Conservation (phyloP, 2,888 invertebrate species). For the Troides aeacus region DNA sequence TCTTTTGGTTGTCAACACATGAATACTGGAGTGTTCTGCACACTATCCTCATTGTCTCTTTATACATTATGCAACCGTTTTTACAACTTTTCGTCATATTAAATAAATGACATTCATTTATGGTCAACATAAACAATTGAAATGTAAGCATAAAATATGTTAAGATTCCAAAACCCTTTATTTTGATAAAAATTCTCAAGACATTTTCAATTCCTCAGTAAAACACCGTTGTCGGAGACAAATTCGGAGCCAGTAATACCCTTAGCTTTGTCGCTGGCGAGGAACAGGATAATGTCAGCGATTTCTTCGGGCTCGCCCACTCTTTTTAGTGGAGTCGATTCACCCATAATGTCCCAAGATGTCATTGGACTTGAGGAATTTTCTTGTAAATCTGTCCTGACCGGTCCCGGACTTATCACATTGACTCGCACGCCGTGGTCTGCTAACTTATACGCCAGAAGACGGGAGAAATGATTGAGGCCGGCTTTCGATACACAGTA, state of each 20-base stretch:
- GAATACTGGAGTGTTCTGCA: too few species aligned
- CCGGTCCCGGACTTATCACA: slow-evolving; percentile 39
- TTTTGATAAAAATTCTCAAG: too few species aligned
- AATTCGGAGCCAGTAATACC: slow-evolving; percentile 44
- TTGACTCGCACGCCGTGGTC: slow-evolving; percentile 82
- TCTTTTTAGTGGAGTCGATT: slow-evolving; percentile 39
- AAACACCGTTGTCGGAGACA: slow-evolving; percentile 41
- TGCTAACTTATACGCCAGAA: slow-evolving; percentile 83
- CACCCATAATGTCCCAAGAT: slow-evolving; percentile 66
- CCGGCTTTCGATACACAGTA: slow-evolving; percentile 87
- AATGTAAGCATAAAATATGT: too few species aligned
- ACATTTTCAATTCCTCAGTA: background rate
- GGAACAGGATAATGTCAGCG: slow-evolving; percentile 41
- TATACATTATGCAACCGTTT: too few species aligned
- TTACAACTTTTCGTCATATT: too few species aligned
- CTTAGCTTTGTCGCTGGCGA: slow-evolving; percentile 45
- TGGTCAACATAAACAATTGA: too few species aligned
- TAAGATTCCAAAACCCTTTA: too few species aligned
- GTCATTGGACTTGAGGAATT: slow-evolving; percentile 39
- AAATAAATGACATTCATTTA: too few species aligned
- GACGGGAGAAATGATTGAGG: slow-evolving; percentile 86
- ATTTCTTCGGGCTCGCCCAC: slow-evolving; percentile 38
- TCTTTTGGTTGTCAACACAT: too few species aligned
- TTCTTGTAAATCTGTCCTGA: slow-evolving; percentile 54
- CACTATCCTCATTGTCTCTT: too few species aligned